Evolutionary conservation across 35 echinoderm and acorn worm genomes (phyloP).

Genomic region (Lytechinus variegatus): DNA sequence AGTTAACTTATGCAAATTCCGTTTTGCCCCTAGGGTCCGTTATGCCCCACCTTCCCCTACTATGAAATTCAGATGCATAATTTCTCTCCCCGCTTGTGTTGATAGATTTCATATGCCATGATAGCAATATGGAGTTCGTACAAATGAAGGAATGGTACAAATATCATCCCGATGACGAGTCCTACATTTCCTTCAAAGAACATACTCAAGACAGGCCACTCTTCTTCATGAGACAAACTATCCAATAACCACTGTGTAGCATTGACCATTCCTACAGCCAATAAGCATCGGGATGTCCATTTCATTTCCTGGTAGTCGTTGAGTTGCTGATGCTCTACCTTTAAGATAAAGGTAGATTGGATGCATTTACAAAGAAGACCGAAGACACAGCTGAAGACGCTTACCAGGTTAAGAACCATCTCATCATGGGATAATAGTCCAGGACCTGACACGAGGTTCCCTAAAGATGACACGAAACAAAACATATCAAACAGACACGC

Average conservation of each 20-base stretch:
- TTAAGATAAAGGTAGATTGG: neutral
- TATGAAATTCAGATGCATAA: too few relatives aligned
- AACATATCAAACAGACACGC: neutral
- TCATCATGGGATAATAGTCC: neutral
- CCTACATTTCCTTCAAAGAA: slow-evolving; percentile 8
- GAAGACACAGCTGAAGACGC: neutral
- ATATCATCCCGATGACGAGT: neutral
- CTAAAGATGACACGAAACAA: neutral
- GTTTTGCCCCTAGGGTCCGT: too few relatives aligned
- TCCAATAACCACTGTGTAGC: slow-evolving; percentile 12
- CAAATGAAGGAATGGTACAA: neutral
- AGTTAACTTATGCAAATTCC: too few relatives aligned
- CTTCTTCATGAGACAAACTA: neutral
- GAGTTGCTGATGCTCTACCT: neutral
- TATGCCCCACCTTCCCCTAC: too few relatives aligned
- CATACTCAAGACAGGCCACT: neutral
- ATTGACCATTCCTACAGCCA: neutral
- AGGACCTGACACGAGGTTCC: neutral
- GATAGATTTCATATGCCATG: neutral
- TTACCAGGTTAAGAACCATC: neutral
- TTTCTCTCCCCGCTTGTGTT: neutral
- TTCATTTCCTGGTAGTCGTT: neutral
- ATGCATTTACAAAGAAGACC: neutral
- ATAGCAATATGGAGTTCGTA: neutral
- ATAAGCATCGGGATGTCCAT: neutral